Evolutionary conservation across 2,797 vertebrate genomes (phyloP).

Genomic region (Amphiprion clarkii): DNA sequence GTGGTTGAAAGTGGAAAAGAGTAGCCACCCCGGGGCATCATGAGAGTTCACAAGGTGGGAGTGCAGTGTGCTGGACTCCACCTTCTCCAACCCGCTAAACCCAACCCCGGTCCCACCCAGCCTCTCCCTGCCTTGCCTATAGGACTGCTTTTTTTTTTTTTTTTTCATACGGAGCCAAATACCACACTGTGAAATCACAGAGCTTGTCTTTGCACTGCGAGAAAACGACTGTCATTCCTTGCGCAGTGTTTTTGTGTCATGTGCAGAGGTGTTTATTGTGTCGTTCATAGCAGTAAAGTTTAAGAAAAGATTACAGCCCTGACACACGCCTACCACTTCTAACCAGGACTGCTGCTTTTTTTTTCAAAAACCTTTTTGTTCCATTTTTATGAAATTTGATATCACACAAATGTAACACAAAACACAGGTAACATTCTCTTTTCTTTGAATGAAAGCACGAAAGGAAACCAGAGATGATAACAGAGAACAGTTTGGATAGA

Average conservation of each 20-base stretch:
- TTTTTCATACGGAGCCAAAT: slow-evolving; percentile 17
- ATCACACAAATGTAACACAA: slow-evolving; percentile 10
- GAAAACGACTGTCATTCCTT: not conserved
- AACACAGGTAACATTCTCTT: slow-evolving; percentile 17
- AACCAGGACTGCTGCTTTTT: slow-evolving; percentile 11
- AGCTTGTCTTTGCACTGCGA: slow-evolving; percentile 18
- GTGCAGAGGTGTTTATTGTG: slow-evolving; percentile 42
- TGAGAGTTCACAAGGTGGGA: slow-evolving; percentile 64
- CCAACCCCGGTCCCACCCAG: slow-evolving; percentile 46
- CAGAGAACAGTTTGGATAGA: slow-evolving; percentile 30
- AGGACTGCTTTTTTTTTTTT: slow-evolving; percentile 1
- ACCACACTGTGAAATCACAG: slow-evolving; percentile 17
- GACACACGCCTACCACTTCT: slow-evolving; percentile 51
- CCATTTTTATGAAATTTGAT: slow-evolving; percentile 67
- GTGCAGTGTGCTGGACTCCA: slow-evolving; percentile 52
- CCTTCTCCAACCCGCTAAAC: slow-evolving; percentile 46
- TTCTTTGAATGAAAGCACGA: not conserved
- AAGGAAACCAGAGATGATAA: slow-evolving; percentile 15
- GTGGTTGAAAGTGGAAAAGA: slow-evolving; percentile 51
- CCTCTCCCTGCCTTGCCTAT: slow-evolving; percentile 15
- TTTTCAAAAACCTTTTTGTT: slow-evolving; percentile 48
- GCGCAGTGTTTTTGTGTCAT: slow-evolving; percentile 7
- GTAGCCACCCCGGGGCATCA: slow-evolving; percentile 56
- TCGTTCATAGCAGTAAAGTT: slow-evolving; percentile 37
- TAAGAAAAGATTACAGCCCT: slow-evolving; percentile 43